phyloP scores from a whole-genome alignment of 2,888 invertebrate species.

The Frankliniella intonsa region DNA sequence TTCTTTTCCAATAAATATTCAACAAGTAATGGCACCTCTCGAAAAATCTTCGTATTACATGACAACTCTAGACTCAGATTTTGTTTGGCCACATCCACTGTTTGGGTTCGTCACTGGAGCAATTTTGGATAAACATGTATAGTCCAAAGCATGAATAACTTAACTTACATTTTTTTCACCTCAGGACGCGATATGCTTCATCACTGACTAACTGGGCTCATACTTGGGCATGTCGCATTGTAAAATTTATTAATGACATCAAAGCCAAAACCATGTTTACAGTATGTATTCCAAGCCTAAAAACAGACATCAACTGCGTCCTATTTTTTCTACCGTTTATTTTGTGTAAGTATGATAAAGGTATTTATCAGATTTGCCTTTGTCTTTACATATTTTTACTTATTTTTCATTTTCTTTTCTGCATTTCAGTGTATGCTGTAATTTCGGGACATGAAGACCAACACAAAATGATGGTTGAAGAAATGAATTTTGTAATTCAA shows the following conservation, averaged over 20 bases:
- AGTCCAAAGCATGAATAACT: not conserved
- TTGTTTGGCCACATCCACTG: slow-evolving; percentile 44
- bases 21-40: slow-evolving; percentile 71
- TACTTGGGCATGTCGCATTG: slow-evolving; percentile 69
- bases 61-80: not conserved
- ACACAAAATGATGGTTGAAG: slow-evolving; percentile 51
- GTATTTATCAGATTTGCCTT: not conserved
- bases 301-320: slow-evolving; percentile 64
- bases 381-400: not conserved
- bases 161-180: not conserved
- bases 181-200: not conserved
- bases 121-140: slow-evolving; percentile 27
- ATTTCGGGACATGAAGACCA: slow-evolving; percentile 47
- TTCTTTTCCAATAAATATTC: slow-evolving; percentile 63
- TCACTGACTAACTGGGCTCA: slow-evolving; percentile 65
- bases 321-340: slow-evolving; percentile 73
- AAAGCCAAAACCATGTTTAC: slow-evolving; percentile 58
- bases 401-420: slow-evolving; percentile 20
- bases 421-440: slow-evolving; percentile 51
- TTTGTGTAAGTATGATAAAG: slow-evolving; percentile 45
- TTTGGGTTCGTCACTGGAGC: slow-evolving; percentile 43
- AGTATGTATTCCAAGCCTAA: slow-evolving; percentile 69
- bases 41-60: slow-evolving; percentile 53
- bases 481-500: slow-evolving; percentile 53
- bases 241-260: slow-evolving; percentile 57